Evolutionary conservation across 2,797 vertebrate species (phyloP).

Genomic region (Cossypha caffra): DNA sequence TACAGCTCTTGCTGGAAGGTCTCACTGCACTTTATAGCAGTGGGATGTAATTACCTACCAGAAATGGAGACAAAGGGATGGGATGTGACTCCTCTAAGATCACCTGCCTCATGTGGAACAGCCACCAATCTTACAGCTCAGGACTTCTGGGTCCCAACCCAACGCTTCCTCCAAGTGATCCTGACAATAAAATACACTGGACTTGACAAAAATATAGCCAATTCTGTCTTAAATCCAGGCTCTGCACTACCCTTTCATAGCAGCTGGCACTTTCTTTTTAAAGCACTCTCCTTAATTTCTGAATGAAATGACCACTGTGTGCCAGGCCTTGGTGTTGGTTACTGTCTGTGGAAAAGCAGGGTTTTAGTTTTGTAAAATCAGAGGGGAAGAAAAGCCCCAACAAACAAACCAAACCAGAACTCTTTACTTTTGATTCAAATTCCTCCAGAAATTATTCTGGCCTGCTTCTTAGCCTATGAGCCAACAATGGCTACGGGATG

Average conservation of each 20-base stretch:
- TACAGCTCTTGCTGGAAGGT: neutral
- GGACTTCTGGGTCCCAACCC: neutral
- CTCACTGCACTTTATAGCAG: neutral
- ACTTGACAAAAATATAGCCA: neutral
- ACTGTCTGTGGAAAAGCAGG: neutral
- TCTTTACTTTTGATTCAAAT: neutral
- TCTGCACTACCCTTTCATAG: neutral
- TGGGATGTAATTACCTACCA: neutral
- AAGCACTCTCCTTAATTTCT: neutral
- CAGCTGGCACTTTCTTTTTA: neutral
- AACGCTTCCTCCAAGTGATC: neutral
- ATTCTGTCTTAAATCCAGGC: neutral
- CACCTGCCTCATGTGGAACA: neutral
- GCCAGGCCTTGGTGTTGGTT: neutral
- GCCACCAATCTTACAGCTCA: neutral
- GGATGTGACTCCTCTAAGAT: neutral
- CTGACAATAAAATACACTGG: neutral
- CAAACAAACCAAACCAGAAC: neutral
- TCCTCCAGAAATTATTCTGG: neutral
- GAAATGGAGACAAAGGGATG: neutral
- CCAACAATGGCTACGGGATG: neutral
- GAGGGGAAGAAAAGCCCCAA: rapidly evolving
- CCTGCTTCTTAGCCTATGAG: neutral
- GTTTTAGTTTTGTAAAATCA: neutral
- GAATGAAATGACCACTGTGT: neutral